These are phyloP conservation scores for Psittacara wagleri DNA, from an alignment of 2,113 vertebrate species.

Conservation along the genomic window DNA sequence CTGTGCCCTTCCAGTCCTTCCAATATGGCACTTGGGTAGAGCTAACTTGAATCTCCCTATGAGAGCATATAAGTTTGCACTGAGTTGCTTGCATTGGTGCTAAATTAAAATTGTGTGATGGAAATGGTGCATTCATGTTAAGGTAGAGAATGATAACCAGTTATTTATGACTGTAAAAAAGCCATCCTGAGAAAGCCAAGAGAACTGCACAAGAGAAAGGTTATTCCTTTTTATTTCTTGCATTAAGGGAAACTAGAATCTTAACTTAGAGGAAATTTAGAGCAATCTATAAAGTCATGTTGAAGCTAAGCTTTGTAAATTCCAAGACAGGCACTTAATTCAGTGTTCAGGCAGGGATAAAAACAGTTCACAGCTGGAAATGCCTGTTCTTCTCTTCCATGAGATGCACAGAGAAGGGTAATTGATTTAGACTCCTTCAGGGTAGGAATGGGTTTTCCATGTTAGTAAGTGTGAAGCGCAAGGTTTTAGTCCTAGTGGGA, in stretches of 20 bases:
- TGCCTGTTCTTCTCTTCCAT: constrained; percentile 33
- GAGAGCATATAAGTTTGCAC: not conserved
- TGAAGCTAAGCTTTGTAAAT: constrained; percentile 50
- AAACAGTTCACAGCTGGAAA: constrained; percentile 50
- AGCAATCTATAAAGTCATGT: constrained; percentile 4
- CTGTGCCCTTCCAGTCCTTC: not conserved
- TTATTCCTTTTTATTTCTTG: constrained; percentile 1
- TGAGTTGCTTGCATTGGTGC: not conserved
- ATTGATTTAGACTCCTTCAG: constrained; percentile 43
- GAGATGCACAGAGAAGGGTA: not conserved
- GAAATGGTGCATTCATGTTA: not conserved
- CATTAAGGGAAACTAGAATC: not conserved
- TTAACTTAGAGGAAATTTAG: constrained; percentile 5
- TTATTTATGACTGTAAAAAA: not conserved
- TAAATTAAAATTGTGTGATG: not conserved
- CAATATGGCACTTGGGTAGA: accelerated
- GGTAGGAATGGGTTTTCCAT: constrained; percentile 5
- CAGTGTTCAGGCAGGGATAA: constrained; percentile 33
- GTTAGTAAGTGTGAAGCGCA: constrained; percentile 2
- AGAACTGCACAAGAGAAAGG: not conserved
- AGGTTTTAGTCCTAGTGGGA: not conserved
- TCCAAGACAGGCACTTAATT: constrained; percentile 18
- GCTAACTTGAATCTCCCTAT: not conserved
- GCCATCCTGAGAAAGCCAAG: not conserved
- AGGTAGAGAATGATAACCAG: not conserved